Evolutionary conservation across 2,888 invertebrate genomes (phyloP).

Genomic region (Scaptomyza polygonia): DNA sequence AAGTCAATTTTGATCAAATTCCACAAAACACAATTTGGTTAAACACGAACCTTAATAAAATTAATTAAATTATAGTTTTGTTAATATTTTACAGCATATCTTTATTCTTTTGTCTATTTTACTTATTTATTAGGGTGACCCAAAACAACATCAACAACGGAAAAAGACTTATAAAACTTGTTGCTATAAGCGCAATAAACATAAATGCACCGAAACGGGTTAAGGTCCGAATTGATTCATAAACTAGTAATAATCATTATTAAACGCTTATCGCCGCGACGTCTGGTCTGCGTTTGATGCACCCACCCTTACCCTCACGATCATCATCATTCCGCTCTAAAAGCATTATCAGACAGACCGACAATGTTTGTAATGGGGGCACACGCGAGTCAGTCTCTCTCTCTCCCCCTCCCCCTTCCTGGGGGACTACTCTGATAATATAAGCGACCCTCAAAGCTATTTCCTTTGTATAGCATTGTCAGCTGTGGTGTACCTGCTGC

Average conservation of each 20-base stretch:
- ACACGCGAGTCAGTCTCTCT: neutral
- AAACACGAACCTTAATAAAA: too few relatives aligned
- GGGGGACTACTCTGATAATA: constrained; percentile 4
- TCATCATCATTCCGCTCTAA: constrained; percentile 6
- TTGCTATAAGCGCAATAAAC: constrained; percentile 4
- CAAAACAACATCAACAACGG: neutral
- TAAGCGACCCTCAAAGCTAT: constrained; percentile 1
- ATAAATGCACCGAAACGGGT: constrained; percentile 24
- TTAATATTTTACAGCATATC: too few relatives aligned
- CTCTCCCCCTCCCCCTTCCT: too few relatives aligned
- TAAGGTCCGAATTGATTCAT: constrained; percentile 51
- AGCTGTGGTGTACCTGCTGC: constrained; percentile 32
- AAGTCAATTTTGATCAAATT: too few relatives aligned
- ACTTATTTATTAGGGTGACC: neutral
- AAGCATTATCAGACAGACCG: constrained; percentile 39
- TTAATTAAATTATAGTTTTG: too few relatives aligned
- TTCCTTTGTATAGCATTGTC: constrained; percentile 38
- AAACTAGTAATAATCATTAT: constrained; percentile 15
- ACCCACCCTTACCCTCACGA: neutral
- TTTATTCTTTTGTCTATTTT: neutral
- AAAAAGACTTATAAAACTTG: neutral
- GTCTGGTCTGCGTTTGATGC: constrained; percentile 53
- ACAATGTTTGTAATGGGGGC: constrained; percentile 27
- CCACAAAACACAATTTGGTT: too few relatives aligned
- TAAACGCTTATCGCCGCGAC: constrained; percentile 57